A percentile compares a stretch with the other conserved stretches of the same genome.
These are phyloP conservation scores for Volucella zonaria DNA, from an alignment of 2,888 invertebrate species.

Conservation along the genomic window DNA sequence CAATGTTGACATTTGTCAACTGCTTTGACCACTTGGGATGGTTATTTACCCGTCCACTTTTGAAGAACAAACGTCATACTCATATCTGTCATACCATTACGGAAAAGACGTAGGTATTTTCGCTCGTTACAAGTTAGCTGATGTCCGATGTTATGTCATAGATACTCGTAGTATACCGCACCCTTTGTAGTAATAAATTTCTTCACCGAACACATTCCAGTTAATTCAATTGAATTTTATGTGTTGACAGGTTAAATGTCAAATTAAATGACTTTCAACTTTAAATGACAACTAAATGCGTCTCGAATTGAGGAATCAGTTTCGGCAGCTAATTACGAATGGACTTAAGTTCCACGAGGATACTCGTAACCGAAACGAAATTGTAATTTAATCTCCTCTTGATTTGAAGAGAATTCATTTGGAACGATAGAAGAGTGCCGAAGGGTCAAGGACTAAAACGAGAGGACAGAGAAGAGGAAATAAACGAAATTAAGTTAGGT, in stretches of 20 bases:
- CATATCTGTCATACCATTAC: too few relatives aligned
- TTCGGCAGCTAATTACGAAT: constrained; percentile 20
- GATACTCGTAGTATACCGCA: too few relatives aligned
- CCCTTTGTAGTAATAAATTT: too few relatives aligned
- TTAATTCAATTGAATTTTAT: too few relatives aligned
- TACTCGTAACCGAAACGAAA: neutral
- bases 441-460: constrained; percentile 20
- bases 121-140: too few relatives aligned
- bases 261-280: neutral
- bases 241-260: neutral
- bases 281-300: too few relatives aligned
- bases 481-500: constrained; percentile 35
- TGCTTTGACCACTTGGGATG: too few relatives aligned
- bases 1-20: neutral
- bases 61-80: too few relatives aligned
- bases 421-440: neutral
- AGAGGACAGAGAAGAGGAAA: constrained; percentile 17
- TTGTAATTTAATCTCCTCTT: constrained; percentile 26
- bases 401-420: constrained; percentile 25
- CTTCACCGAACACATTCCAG: too few relatives aligned
- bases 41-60: too few relatives aligned
- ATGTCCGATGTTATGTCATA: too few relatives aligned
- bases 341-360: neutral
- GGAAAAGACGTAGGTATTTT: too few relatives aligned
- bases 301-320: neutral